Base-by-base conservation (phyloP, 2,797 vertebrate species). In the Hapalemur alaotrensis region DNA sequence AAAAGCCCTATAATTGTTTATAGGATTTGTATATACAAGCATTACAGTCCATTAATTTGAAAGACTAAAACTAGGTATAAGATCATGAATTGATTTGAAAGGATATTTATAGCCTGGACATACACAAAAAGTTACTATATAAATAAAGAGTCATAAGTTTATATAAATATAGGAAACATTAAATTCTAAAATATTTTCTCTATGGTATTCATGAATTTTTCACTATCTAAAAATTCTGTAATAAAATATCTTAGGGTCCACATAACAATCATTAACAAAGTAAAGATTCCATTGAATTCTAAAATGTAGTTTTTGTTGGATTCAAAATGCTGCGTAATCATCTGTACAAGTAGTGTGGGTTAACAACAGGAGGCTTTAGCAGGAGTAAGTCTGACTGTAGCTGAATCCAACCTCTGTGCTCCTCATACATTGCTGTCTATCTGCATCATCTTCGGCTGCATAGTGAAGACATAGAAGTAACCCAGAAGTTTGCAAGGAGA, bases 361-460 rank as follows among this genome's bases (percentile, higher is more conserved):
- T 99, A 98, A 99, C 99, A 95, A 86, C 94, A 97, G 98, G 98
- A 89, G 96, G 98, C 98, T 98, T 99, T 99, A 99, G 99, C 99
- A 99, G 98, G 99, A 99, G 99, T 99, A 99, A 98, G 99, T 99
- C 99, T 99, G 99, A 99, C 99, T 96, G 99, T 99, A 97, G 99
- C 99, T 96, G 99, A 99, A 98, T 99, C 99, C 99, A 99, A 98
- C 99, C 99, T 99, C 99, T 99, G 99, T 98, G 99, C 98, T 98
- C 98, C 99, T 98, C 99, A 99, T 98, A 99, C 98, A 98, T 98
- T 99, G 98, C 99, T 99, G 80, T 99, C 99, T 98, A 99, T 99
- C 91, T 99, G 99, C 99, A 99, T 99, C 98, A 99, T 99, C 99
- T 99, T 99, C 98, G 99, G 99, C 99, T 99, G 99, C 98, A 98